A percentile compares a stretch with the other conserved stretches of the same genome.
phyloP scores from a whole-genome alignment of 2,888 invertebrate genomes.

The Scaptomyza parva region DNA sequence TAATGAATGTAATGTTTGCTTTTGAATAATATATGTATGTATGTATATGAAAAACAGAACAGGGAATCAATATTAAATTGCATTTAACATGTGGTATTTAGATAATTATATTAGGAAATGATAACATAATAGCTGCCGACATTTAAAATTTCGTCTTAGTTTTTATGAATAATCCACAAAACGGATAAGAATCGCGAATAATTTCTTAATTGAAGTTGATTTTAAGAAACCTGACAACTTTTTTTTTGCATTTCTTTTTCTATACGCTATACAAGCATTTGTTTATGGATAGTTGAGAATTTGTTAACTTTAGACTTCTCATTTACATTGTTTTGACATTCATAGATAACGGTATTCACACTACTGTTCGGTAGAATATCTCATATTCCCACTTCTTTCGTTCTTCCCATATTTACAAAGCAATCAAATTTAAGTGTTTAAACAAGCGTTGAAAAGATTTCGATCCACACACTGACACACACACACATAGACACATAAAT shows the following conservation, averaged over 20 bases:
- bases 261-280: too few relatives aligned
- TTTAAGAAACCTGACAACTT: too few relatives aligned
- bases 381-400: slow-evolving; percentile 45
- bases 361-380: slow-evolving; percentile 27
- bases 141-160: neutral
- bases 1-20: neutral
- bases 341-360: slow-evolving; percentile 17
- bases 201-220: too few relatives aligned
- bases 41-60: neutral
- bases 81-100: neutral
- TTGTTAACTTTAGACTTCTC: too few relatives aligned
- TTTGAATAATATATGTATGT: neutral
- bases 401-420: slow-evolving; percentile 67
- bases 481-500: slow-evolving; percentile 1
- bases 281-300: too few relatives aligned
- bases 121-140: neutral
- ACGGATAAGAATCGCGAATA: neutral
- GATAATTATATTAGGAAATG: neutral
- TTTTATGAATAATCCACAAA: neutral
- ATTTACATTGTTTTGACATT: too few relatives aligned
- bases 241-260: too few relatives aligned
- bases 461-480: slow-evolving; percentile 27
- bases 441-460: slow-evolving; percentile 70
- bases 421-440: slow-evolving; percentile 76
- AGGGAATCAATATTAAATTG: neutral